Evolutionary conservation across 1,140 invertebrate species (phyloP), one percentile per base, ranked within the genome.

Genomic region (Cotesia glomerata): DNA sequence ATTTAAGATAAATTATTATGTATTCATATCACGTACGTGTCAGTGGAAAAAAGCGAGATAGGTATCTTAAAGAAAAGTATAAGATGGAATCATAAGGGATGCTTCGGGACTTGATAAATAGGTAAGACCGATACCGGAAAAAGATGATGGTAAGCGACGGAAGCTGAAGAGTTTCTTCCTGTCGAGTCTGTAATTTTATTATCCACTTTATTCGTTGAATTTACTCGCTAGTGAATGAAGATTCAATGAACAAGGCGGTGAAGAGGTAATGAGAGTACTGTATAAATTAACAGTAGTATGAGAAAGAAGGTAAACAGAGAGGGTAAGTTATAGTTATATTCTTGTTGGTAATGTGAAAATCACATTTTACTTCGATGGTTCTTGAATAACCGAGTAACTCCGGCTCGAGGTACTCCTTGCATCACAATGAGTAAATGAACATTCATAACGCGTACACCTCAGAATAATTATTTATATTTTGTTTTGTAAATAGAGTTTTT

Each of bases 321-420:
- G 39, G 39, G 5, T 45, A 45, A 45, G 39, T 45, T 11, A 13
- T 58, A 26, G 35, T 5, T 26, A 26, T 26, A 26, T 1, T 45
- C 58, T 63, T 61, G 67, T 64, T 49, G 39, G 58, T 59, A 69
- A 68, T 52, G 64, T 51, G 69, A 74, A 74, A 74, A 74, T 74
- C 69, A 49, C 64, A 74, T 71, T 74, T 71, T 54, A 45, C 51
- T 35, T 56, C 49, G 51, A 66, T 66, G 51, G 63, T 18, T 26
- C 62, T 64, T 51, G 52, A 72, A 72, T 66, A 45, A 45, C 16
- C 63, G 16, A 72, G 63, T 59, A 35, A 72, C 51, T 65, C 63
- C 8, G 52, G 63, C 45, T 66, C 64, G 36, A 16, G 36, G 11
- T 32, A 59, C 34, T 61, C 32, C 67, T 71, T 71, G 69, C 69